Conservation (phyloP, 2,888 invertebrate genomes). For the Pardosa pseudoannulata region DNA sequence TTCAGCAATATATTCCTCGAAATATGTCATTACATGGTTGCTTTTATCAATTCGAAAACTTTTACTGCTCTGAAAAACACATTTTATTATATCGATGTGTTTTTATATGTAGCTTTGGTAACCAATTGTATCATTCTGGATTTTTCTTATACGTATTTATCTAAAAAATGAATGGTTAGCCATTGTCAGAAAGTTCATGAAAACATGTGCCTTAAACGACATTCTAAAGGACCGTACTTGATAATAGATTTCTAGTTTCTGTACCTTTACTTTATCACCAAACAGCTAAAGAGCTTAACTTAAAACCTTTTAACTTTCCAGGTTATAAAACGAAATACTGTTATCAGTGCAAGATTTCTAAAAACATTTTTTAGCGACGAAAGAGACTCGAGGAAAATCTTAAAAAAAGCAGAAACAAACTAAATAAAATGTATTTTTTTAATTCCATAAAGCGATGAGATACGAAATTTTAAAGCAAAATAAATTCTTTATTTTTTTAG, state of each 20-base stretch:
- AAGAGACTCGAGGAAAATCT: background rate
- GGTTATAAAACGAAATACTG: background rate
- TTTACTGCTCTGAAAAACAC: too few species aligned
- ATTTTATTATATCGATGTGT: too few species aligned
- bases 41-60: too few species aligned
- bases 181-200: background rate
- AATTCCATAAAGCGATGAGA: background rate
- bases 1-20: too few species aligned
- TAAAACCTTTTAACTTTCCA: conserved; percentile 6
- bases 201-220: background rate
- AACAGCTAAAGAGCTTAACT: conserved; percentile 11
- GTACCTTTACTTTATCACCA: background rate
- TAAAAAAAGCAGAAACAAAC: too few species aligned
- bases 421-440: background rate
- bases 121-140: too few species aligned
- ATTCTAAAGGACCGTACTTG: background rate
- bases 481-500: background rate
- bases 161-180: too few species aligned
- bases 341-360: background rate
- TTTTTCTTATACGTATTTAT: too few species aligned
- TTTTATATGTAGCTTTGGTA: too few species aligned
- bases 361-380: background rate
- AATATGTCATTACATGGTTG: too few species aligned
- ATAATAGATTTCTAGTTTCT: conserved; percentile 10
- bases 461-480: background rate